phyloP scores from a whole-genome alignment of 2,888 invertebrate species.

The Epistrophe eligans region DNA sequence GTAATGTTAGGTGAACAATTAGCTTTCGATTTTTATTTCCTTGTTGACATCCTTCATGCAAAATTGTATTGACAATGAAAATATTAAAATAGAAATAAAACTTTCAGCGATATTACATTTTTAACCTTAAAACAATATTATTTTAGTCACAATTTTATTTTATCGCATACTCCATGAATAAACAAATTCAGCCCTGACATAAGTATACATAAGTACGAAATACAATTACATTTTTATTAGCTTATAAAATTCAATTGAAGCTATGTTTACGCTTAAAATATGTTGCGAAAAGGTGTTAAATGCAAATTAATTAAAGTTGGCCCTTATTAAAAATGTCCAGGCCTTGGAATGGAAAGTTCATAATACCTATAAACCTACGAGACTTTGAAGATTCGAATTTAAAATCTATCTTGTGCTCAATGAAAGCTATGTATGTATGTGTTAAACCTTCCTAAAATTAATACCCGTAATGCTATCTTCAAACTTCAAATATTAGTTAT shows the following conservation, averaged over 20 bases:
- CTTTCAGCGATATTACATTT: neutral
- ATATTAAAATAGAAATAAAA: neutral
- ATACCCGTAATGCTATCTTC: neutral
- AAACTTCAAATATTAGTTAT: conserved; percentile 12
- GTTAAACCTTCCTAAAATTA: neutral
- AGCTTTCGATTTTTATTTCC: too few species aligned
- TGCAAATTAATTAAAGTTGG: neutral
- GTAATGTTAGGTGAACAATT: too few species aligned
- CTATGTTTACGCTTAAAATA: neutral
- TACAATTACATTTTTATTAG: neutral
- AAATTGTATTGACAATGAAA: neutral
- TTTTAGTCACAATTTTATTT: neutral
- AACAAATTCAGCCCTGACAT: conserved; percentile 1
- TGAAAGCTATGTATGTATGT: neutral
- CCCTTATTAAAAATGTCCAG: neutral
- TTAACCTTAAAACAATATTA: neutral
- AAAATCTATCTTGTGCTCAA: neutral
- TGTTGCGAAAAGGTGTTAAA: neutral
- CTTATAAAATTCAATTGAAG: neutral
- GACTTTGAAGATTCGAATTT: neutral
- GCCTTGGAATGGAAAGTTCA: neutral
- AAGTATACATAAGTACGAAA: neutral
- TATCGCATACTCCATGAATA: neutral
- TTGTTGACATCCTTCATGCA: neutral
- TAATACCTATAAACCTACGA: neutral